Conservation (phyloP, 1,140 invertebrate species). For the Drosophila busckii region DNA sequence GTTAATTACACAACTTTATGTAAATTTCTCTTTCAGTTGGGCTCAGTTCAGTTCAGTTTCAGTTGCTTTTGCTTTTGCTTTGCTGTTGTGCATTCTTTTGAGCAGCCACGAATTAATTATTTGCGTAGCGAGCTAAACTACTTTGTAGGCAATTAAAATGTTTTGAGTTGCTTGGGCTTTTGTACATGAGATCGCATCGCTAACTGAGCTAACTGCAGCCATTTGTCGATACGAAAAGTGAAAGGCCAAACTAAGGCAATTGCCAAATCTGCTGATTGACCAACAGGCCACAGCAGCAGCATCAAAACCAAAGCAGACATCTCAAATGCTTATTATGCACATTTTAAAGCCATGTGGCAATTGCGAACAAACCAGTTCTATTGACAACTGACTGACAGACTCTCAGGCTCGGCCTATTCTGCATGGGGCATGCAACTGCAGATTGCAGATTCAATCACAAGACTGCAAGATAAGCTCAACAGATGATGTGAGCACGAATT, state of each 20-base stretch:
- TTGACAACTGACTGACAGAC: background rate
- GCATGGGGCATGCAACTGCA: slow-evolving; percentile 23
- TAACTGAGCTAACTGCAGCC: slow-evolving; percentile 45
- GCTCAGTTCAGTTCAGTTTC: slow-evolving; percentile 10
- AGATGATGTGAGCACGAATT: slow-evolving; percentile 55
- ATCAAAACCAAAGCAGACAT: slow-evolving; percentile 43
- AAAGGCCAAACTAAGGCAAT: slow-evolving; percentile 72
- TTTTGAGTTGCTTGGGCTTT: slow-evolving; percentile 39
- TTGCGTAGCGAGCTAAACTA: slow-evolving; percentile 58
- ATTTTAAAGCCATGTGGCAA: slow-evolving; percentile 44
- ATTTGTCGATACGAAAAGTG: slow-evolving; percentile 65
- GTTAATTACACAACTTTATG: slow-evolving; percentile 74
- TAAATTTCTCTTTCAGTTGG: slow-evolving; percentile 65
- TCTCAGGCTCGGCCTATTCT: slow-evolving; percentile 7
- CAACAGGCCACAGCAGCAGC: slow-evolving; percentile 29
- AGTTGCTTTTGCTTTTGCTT: slow-evolving; percentile 8
- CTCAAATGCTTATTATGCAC: slow-evolving; percentile 65
- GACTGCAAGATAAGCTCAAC: no score
- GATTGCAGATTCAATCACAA: slow-evolving; percentile 30
- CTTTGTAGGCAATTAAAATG: slow-evolving; percentile 71
- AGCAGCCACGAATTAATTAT: slow-evolving; percentile 66
- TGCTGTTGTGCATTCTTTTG: slow-evolving; percentile 55
- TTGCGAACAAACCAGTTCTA: slow-evolving; percentile 53
- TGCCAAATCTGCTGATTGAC: slow-evolving; percentile 66
- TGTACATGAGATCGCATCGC: slow-evolving; percentile 21